Conservation (phyloP, 2,888 invertebrate genomes). For the Caenorhabditis parvicauda region DNA sequence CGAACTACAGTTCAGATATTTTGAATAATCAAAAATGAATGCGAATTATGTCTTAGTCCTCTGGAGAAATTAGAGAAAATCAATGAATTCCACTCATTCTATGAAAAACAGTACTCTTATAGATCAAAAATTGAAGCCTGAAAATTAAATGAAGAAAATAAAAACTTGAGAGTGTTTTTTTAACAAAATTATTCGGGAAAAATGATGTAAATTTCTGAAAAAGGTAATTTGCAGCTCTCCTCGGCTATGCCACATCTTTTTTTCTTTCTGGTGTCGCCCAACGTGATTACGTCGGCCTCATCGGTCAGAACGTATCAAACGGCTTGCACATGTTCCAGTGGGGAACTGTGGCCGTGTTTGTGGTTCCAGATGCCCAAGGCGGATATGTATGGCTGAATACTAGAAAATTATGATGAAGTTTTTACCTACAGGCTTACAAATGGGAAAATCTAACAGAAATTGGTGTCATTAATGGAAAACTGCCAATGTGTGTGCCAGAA, state of each 20-base stretch:
- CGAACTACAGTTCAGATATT: no score
- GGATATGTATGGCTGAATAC: conserved; percentile 10
- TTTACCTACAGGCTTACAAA: conserved; percentile 12
- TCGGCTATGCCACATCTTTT: conserved; percentile 24
- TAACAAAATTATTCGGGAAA: no score
- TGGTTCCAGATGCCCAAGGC: conserved; percentile 26
- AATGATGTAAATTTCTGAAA: not conserved
- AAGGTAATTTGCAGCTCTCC: conserved; percentile 10
- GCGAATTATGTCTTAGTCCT: no score
- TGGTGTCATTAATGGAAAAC: conserved; percentile 13
- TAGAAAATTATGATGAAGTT: no score
- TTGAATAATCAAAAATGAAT: no score
- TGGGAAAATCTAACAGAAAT: conserved; percentile 25
- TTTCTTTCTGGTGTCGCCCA: conserved; percentile 13
- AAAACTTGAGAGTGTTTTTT: no score
- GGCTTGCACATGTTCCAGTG: conserved; percentile 11
- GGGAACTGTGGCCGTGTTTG: conserved; percentile 14
- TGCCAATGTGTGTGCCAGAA: conserved; percentile 22
- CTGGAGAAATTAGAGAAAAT: not conserved
- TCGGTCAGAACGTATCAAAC: no score
- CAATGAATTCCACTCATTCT: not conserved
- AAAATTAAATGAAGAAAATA: no score
- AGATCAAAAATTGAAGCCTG: no score
- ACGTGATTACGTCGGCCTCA: conserved; percentile 18
- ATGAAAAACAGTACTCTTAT: no score